Conservation (phyloP, 2,888 invertebrate species). For the Chydorus sphaericus region DNA sequence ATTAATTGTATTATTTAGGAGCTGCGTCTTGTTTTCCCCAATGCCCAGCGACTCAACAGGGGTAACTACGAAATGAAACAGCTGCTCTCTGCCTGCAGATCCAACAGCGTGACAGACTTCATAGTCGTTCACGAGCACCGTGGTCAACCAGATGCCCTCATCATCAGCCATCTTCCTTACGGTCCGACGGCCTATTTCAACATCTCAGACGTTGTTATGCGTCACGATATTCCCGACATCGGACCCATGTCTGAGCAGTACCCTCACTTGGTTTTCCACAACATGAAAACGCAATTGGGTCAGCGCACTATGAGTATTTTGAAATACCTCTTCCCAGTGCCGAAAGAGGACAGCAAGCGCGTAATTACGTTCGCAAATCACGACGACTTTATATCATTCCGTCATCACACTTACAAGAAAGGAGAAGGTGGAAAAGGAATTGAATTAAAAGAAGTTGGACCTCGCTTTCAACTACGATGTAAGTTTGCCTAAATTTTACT, state of each 20-base stretch:
- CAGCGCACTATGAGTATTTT: conserved; percentile 35
- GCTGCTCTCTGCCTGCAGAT: conserved; percentile 78
- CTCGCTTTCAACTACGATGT: conserved; percentile 80
- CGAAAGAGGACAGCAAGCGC: conserved; percentile 82
- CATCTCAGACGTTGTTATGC: conserved; percentile 86
- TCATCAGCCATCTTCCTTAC: conserved; percentile 82
- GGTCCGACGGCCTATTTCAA: conserved; percentile 97
- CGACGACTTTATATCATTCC: conserved; percentile 86
- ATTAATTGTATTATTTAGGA: conserved; percentile 38
- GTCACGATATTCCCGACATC: conserved; percentile 91
- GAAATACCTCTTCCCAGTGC: conserved; percentile 50
- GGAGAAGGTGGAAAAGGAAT: conserved; percentile 53
- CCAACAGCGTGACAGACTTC: conserved; percentile 94
- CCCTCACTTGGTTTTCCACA: conserved; percentile 92
- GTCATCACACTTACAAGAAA: conserved; percentile 85
- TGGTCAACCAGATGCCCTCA: conserved; percentile 70
- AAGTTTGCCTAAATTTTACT: conserved; percentile 19
- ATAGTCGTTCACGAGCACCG: conserved; percentile 77
- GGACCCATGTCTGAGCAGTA: conserved; percentile 93
- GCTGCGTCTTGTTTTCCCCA: conserved; percentile 82
- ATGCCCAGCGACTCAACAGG: conserved; percentile 92
- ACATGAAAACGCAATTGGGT: conserved; percentile 78
- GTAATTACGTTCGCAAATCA: conserved; percentile 91
- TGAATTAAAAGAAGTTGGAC: conserved; percentile 80
- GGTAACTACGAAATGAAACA: conserved; percentile 95